Base-by-base conservation (phyloP, 2,797 vertebrate genomes). In the Atherinosoma microstoma region DNA sequence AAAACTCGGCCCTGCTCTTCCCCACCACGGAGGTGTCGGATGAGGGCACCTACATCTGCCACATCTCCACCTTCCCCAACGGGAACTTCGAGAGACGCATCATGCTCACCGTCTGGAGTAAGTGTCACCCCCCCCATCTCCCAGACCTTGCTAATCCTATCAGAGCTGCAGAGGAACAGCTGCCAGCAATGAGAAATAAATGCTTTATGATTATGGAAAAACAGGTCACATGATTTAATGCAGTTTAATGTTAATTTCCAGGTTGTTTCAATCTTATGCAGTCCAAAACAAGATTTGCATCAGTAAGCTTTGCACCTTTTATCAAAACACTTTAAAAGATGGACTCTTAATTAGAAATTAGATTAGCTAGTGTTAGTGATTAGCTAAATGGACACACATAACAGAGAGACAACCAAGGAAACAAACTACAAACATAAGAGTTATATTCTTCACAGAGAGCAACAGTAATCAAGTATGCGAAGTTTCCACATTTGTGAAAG, bases 11-110 rank as follows among this genome's bases (percentile, higher is more conserved):
- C 0, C 89, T 96, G 75, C 67, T 95, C 84, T 92, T 96, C 76
- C 61, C 63, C 65, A 85, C 1, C 84, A 95, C 94, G 0, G 87
- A 87, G 71, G 89, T 76, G 78, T 89, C 86, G 0, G 97, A 99
- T 30, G 94, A 96, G 79, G 97, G 96, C 2, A 82, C 68, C 30
- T 99, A 97, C 73, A 93, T 90, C 84, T 98, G 97, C 64, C 95
- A 91, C 36, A 94, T 98, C 87, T 90, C 92, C 92, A 96, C 96
- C 81, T 98, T 96, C 86, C 97, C 97, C 0, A 78, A 89, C 0
- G 97, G 97, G 49, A 97, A 66, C 94, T 97, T 97, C 35, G 95
- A 97, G 81, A 89, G 85, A 27, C 65, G 30, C 18, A 80, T 95
- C 38, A 22, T 4, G 0, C 91, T 96, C 66, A 91, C 70, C 0